These are phyloP conservation scores for Drosophila eugracilis DNA, from an alignment of 1,140 invertebrate genomes.

Conservation along the genomic window DNA sequence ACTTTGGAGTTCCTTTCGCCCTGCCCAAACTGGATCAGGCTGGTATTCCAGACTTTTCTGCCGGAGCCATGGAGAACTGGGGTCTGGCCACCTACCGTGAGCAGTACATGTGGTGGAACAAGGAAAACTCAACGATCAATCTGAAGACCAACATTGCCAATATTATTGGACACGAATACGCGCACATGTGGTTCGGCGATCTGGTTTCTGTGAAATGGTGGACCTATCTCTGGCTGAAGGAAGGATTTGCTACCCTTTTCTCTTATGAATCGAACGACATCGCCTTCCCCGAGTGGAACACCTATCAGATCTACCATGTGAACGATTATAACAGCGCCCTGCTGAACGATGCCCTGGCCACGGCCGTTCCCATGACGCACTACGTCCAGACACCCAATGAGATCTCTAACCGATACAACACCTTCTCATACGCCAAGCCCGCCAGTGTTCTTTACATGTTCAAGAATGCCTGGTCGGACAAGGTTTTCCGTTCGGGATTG, in stretches of 20 bases:
- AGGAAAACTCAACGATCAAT: conserved; percentile 61
- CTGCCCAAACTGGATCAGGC: conserved; percentile 74
- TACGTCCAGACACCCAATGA: conserved; percentile 87
- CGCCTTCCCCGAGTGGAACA: conserved; percentile 76
- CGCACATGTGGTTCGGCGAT: conserved; percentile 90
- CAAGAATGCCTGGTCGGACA: conserved; percentile 93
- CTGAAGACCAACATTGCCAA: conserved; percentile 85
- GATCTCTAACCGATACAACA: conserved; percentile 89
- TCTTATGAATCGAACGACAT: conserved; percentile 85
- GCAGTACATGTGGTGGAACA: conserved; percentile 73
- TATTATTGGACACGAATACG: conserved; percentile 88
- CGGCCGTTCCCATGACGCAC: conserved; percentile 89
- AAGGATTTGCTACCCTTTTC: conserved; percentile 86
- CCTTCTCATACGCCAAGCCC: conserved; percentile 88
- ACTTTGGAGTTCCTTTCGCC: conserved; percentile 60
- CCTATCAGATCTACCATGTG: conserved; percentile 89
- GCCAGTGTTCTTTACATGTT: conserved; percentile 94
- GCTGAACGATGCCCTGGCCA: conserved; percentile 50
- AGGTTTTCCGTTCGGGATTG: conserved; percentile 93
- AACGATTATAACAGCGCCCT: conserved; percentile 67
- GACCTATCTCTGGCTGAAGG: conserved; percentile 86
- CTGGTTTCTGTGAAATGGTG: conserved; percentile 88
- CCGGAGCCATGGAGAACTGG: conserved; percentile 82
- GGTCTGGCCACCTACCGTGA: conserved; percentile 76
- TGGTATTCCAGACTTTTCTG: conserved; percentile 72